Conservation (phyloP, 2,888 invertebrate species). For the Rhaphigaster nebulosa region DNA sequence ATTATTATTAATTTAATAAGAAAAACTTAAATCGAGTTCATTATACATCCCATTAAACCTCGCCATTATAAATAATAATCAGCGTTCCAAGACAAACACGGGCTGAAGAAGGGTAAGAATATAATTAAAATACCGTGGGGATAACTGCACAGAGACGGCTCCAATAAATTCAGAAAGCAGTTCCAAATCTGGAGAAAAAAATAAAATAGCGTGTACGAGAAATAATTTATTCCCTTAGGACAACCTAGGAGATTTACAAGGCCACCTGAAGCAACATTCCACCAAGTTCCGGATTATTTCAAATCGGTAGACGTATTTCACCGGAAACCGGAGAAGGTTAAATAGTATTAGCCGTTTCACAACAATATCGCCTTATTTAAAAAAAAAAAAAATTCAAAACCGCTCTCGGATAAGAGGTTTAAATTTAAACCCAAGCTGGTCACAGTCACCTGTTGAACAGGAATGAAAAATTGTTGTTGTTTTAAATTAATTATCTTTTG, state of each 20-base stretch:
- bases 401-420: neutral
- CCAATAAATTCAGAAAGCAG: neutral
- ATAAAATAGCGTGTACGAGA: neutral
- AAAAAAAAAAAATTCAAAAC: neutral
- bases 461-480: constrained; percentile 39
- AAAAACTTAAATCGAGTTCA: neutral
- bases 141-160: neutral
- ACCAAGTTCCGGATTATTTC: constrained; percentile 26
- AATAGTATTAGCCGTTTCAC: neutral
- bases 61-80: neutral
- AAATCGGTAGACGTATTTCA: neutral
- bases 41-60: neutral
- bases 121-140: neutral
- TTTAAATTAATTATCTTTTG: neutral
- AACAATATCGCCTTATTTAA: neutral
- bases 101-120: neutral
- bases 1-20: neutral
- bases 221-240: constrained; percentile 17
- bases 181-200: neutral
- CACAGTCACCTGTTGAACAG: constrained; percentile 13
- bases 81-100: neutral
- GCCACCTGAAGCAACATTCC: neutral
- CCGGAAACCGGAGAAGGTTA: constrained; percentile 10
- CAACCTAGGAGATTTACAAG: constrained; percentile 6
- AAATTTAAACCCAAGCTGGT: neutral